Evolutionary conservation across 2,797 vertebrate species (phyloP), one percentile per base, ranked within the genome.

Genomic region (Chaetodon trifasciatus): DNA sequence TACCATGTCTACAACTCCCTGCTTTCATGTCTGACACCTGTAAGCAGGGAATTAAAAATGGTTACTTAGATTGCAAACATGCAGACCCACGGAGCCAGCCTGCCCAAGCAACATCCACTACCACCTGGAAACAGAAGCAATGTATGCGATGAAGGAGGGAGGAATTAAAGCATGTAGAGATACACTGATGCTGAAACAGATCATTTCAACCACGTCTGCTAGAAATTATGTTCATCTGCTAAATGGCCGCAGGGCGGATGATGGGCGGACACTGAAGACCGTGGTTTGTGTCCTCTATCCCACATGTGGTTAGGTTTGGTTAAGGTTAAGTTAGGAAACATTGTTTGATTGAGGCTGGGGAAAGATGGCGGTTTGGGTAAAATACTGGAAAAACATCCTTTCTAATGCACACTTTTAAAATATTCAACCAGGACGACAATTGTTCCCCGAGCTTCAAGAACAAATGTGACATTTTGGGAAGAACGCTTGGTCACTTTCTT

Each of bases 21-120:
- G 82, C 88, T 86, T 87, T 89, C 76, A 71, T 80, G 87, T 91
- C 79, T 87, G 85, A 91, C 88, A 93, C 89, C 76, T 90, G 86
- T 82, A 86, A 79, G 50, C 42, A 52, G 71, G 70, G 83, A 83
- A 88, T 90, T 77, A 82, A 79, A 84, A 69, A 56, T 1, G 1
- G 60, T 58, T 61, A n/a, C 53, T 81, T 44, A 73, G 35, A 69
- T 52, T 71, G 78, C 61, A 63, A 78, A 64, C 46, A 64, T 15
- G 53, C 70, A 74, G 64, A 40, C 35, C n/a, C 37, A n/a, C 16
- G 10, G 69, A 60, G 46, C 3, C 66, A 46, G 67, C 60, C 35
- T 21, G 37, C 8, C 40, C 37, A 8, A 17, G 60, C 23, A 70
- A 28, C 9, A 61, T 17, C 5, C 16, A 12, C 66, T 58, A 21